Percentiles rank a stretch among this genome's conserved stretches.
phyloP scores from a whole-genome alignment of 92 coral and sea anemone genomes.

The Nematostella vectensis region DNA sequence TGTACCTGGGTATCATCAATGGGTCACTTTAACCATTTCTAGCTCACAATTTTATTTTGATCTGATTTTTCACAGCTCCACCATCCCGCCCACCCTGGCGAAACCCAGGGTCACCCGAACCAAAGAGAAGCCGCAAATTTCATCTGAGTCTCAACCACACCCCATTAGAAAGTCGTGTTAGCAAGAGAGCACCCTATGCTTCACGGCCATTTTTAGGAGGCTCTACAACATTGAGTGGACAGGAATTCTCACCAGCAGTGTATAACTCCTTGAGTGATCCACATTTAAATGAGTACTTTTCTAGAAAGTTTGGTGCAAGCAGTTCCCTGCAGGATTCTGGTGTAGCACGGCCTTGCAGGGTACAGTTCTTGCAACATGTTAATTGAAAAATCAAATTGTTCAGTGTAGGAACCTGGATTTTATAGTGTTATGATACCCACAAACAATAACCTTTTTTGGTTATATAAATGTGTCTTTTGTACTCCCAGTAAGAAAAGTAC shows the following conservation, averaged over 20 bases:
- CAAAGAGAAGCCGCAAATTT: slow-evolving; percentile 53
- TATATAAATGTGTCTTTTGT: too few species aligned
- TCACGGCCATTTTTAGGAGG: slow-evolving; percentile 63
- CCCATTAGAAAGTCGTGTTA: slow-evolving; percentile 67
- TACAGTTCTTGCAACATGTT: too few species aligned
- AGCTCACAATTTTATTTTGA: too few species aligned
- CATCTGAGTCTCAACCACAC: slow-evolving; percentile 75
- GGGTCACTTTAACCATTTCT: too few species aligned
- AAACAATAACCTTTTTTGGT: too few species aligned
- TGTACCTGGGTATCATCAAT: too few species aligned
- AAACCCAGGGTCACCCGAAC: slow-evolving; percentile 71
- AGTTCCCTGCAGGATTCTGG: slow-evolving; percentile 49
- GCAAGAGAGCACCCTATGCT: slow-evolving; percentile 85
- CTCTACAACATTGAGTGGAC: slow-evolving; percentile 62
- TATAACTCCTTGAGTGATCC: slow-evolving; percentile 95
- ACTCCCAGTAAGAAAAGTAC: too few species aligned
- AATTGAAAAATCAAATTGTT: too few species aligned
- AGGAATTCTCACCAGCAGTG: slow-evolving; percentile 63
- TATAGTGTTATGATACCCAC: too few species aligned
- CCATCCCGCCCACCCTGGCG: slow-evolving; percentile 76
- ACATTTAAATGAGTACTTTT: slow-evolving; percentile 75
- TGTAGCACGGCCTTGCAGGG: slow-evolving; percentile 17
- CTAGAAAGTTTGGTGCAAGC: slow-evolving; percentile 79
- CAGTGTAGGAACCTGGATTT: too few species aligned
- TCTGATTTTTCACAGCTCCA: slow-evolving; percentile 29